Evolutionary conservation across 2,797 vertebrate species (phyloP), one percentile per base, ranked within the genome.

Genomic region (Helicolenus hilgendorfi): DNA sequence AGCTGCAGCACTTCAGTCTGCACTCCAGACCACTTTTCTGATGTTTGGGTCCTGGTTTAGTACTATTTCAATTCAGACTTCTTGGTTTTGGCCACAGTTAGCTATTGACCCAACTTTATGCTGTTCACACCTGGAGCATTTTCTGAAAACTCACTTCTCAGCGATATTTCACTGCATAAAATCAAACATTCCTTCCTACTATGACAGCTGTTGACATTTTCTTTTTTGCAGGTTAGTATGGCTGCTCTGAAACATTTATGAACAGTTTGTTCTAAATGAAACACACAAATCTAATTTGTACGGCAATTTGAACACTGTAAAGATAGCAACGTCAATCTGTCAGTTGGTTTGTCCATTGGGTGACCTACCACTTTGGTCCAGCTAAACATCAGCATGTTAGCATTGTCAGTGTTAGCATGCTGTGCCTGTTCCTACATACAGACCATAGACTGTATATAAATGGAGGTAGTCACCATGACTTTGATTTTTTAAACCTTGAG

Each of bases 21-120:
- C 56, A 70, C 36, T 45, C 53, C 2, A 4, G 20, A 63, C 13
- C 45, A 27, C 26, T 69, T 72, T 45, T 22, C 68, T 77, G 10
- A 72, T 67, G 45, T 76, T 53, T 59, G n/a, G 24, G 8, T 70
- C n/a, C 10, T 56, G 20, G 13, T 76, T 87, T 84, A 67, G n/a
- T 29, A 20, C 35, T 29, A 7, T 76, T 81, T 65, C 11, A 31
- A 59, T 72, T 77, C 60, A 71, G 13, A 59, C 31, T 18, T 77
- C 41, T 45, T 45, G 41, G 63, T 76, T 27, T 2, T 0, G 45
- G 45, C 45, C 45, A 49, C 45, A 49, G 45, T 20, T 20, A 55
- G 49, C n/a, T 0, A 55, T 55, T 55, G 20, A 55, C 49, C 35
- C 26, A 31, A 22, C n/a, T 77, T 60, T 41, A 41, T 56, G 35